Base-by-base conservation (phyloP, 2,113 vertebrate genomes). In the Oncorhynchus keta region DNA sequence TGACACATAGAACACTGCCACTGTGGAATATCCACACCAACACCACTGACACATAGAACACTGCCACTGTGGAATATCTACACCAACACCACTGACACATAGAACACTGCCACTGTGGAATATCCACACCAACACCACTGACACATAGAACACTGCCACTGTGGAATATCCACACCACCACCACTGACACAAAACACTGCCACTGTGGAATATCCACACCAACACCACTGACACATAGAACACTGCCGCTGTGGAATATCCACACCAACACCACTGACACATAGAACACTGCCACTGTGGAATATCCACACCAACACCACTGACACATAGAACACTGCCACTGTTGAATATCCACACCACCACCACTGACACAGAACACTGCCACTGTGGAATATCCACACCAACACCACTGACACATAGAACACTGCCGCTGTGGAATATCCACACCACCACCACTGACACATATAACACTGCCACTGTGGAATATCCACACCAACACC, bases 221-320 rank as follows among this genome's bases (percentile, higher is more conserved):
- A 51, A 12, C 11, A 51, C 49, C 14, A 51, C 49, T 1, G 16
- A 12, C 11, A 51, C 49, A 24, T 24, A 24, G 49, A 51, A 39
- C 30, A 26, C 76, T 80, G 72, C 82, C 81, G 77, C 79, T 85
- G 81, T 86, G 81, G 49, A 51, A 51, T 14, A 51, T 14, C 2
- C n/a, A 64, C 24, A 66, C 18, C 11, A n/a, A 12, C 24, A 28
- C 32, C 5, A 1, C 32, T 35, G 32, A 35, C 1, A 35, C 32
- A 35, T 35, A 35, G 32, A 35, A 35, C 32, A 35, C 32, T 35
- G 32, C 32, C 1, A 35, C 5, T 35, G 32, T 39, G 7, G 35
- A 39, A 39, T 39, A 39, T 39, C 1, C 26, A 51, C 49, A 81
- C 45, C 74, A 79, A 74, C 75, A 76, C 39, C 8, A 11, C 39